phyloP scores from a whole-genome alignment of 2,797 vertebrate species.

The Aselliscus stoliczkanus region DNA sequence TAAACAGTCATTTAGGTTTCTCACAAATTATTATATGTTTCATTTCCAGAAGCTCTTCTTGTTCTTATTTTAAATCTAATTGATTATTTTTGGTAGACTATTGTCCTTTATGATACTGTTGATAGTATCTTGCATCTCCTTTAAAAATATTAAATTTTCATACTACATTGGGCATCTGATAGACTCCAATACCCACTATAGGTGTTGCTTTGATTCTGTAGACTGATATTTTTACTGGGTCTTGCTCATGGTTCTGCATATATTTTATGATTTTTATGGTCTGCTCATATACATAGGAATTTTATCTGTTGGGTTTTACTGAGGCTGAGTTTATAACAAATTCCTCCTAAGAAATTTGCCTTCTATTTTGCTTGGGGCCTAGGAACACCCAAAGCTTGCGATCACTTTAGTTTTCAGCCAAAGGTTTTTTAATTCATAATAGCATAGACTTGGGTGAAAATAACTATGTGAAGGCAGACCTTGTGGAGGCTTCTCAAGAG shows the following conservation, averaged over 20 bases:
- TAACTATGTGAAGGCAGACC: background rate
- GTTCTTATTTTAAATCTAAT: background rate
- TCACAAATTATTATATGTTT: background rate
- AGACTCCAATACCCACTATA: background rate
- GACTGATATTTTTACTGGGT: background rate
- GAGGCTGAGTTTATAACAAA: background rate
- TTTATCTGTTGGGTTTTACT: background rate
- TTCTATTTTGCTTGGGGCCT: background rate
- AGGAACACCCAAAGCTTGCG: background rate
- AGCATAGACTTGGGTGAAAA: background rate
- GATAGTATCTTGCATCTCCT: background rate
- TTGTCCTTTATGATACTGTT: background rate
- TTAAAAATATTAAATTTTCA: constrained; percentile 11
- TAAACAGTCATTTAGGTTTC: background rate
- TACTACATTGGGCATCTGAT: background rate
- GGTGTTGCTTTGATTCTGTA: background rate
- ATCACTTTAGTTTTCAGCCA: background rate
- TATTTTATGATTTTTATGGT: background rate
- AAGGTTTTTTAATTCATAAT: background rate
- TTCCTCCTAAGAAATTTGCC: background rate
- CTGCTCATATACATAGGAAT: background rate
- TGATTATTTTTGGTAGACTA: background rate
- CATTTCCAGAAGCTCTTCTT: background rate
- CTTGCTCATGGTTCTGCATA: background rate
- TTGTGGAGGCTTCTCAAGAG: background rate